phyloP scores from a whole-genome alignment of 2,797 vertebrate genomes.

The Fundulus diaphanus region DNA sequence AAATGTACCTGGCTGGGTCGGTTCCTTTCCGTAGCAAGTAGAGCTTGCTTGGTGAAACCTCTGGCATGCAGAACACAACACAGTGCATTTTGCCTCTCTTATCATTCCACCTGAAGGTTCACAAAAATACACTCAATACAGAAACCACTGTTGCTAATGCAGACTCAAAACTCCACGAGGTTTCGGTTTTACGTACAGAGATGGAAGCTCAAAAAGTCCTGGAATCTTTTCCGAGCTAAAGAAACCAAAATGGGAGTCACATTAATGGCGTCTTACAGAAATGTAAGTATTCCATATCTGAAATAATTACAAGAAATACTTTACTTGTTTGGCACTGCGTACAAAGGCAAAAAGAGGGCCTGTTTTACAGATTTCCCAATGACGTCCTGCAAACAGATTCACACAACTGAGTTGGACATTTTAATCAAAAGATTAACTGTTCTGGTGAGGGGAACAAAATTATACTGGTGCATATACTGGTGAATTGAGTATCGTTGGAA shows the following conservation, averaged over 20 bases:
- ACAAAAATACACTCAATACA: slow-evolving; percentile 2
- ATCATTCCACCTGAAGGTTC: slow-evolving; percentile 90
- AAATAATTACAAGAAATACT: slow-evolving; percentile 14
- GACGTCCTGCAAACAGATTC: slow-evolving; percentile 83
- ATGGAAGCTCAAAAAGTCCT: slow-evolving; percentile 91
- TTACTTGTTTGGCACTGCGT: slow-evolving; percentile 88
- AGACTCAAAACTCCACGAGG: background rate
- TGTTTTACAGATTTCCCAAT: slow-evolving; percentile 93
- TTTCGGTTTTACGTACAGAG: slow-evolving; percentile 85
- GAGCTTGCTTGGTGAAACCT: slow-evolving; percentile 87
- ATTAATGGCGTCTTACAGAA: background rate
- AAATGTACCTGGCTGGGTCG: slow-evolving; percentile 89
- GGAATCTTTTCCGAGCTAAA: slow-evolving; percentile 86
- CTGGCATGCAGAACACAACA: slow-evolving; percentile 91
- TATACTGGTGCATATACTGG: background rate
- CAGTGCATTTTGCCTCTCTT: slow-evolving; percentile 91
- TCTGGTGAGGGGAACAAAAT: background rate
- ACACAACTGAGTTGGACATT: slow-evolving; percentile 19
- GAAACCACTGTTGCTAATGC: background rate
- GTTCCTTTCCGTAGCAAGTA: slow-evolving; percentile 89
- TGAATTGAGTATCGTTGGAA: background rate
- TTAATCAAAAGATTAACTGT: background rate
- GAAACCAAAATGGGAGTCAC: slow-evolving; percentile 11
- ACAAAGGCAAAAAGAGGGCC: slow-evolving; percentile 86
- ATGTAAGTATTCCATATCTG: background rate